Evolutionary conservation across 2,113 vertebrate genomes (phyloP), one percentile per base, ranked within the genome.

Genomic region (Canis aureus): DNA sequence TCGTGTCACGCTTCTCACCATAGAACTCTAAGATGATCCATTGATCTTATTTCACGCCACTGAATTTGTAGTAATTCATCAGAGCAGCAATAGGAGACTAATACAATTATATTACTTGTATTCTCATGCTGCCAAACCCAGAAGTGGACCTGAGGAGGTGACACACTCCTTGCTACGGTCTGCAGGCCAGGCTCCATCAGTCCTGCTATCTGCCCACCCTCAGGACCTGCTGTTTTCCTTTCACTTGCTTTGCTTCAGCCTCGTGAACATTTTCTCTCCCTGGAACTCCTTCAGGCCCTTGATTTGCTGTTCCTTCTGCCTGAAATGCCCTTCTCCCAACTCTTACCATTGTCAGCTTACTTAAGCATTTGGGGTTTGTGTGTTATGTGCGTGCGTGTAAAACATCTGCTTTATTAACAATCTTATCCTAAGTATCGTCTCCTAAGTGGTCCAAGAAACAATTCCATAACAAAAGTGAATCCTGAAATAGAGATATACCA

Each of bases 361-460:
- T 51, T 35, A 90, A 53, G 22, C 15, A 9, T 66, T 91, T 35
- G 43, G 15, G 43, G 66, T 43, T 43, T 43, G 43, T 43, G 43
- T 43, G 43, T 43, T 43, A 43, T 43, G 43, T 43, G 43, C 7
- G 7, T 43, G 43, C 1, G 29, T 62, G 55, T 84, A 51, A 96
- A 84, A 64, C 20, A 91, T 64, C 66, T 97, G 27, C 67, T 89
- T 94, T 97, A 81, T n/a, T 51, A 87, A 91, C 51, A 82, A 7
- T 43, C 38, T 66, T 89, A 88, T 57, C 49, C 38, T 91, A 96
- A 67, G 76, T 71, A 78, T 67, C n/a, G 55, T 95, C 79, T 95
- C 64, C 81, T 82, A 96, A 94, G 67, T 92, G 53, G 32, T 51
- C 88, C 57, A 94, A 94, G 83, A 96, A 96, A 86, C 23, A 96